phyloP scores from a whole-genome alignment of 2,888 invertebrate genomes.

The Teleiodes luculella region DNA sequence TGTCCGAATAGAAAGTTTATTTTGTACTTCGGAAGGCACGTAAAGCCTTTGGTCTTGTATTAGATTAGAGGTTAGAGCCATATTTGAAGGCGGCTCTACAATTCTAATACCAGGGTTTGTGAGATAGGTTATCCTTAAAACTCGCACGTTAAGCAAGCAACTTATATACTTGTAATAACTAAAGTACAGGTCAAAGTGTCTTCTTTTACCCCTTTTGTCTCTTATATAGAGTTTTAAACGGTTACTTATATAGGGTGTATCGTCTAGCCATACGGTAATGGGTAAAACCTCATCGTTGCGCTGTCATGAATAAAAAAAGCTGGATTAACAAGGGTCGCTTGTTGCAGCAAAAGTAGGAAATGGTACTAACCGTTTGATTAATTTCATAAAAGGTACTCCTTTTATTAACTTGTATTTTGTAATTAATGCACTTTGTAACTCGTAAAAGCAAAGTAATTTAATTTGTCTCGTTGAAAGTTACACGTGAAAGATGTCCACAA shows the following conservation, averaged over 20 bases:
- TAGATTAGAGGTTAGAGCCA: too few species aligned
- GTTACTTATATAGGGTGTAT: background rate
- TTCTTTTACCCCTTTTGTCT: background rate
- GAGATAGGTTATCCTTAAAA: too few species aligned
- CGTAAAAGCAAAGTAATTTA: background rate
- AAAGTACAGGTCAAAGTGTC: background rate
- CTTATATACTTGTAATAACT: too few species aligned
- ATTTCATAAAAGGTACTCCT: background rate
- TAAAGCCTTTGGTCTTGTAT: too few species aligned
- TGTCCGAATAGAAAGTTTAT: too few species aligned
- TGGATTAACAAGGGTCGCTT: conserved; percentile 38
- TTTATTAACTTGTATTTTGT: background rate
- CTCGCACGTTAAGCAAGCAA: too few species aligned
- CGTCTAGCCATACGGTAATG: conserved; percentile 4
- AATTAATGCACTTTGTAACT: background rate
- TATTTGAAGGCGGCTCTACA: too few species aligned
- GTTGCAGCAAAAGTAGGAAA: conserved; percentile 28
- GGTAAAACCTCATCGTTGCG: conserved; percentile 19
- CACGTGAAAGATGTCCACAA: too few species aligned
- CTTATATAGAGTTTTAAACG: too few species aligned
- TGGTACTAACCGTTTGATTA: background rate
- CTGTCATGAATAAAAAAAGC: conserved; percentile 51
- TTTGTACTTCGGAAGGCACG: too few species aligned
- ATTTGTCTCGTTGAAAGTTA: too few species aligned
- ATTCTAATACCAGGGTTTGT: too few species aligned